Percentiles rank a stretch among this genome's conserved stretches.
These are phyloP conservation scores for Anhinga rufa DNA, from an alignment of 2,113 vertebrate species.

Conservation along the genomic window DNA sequence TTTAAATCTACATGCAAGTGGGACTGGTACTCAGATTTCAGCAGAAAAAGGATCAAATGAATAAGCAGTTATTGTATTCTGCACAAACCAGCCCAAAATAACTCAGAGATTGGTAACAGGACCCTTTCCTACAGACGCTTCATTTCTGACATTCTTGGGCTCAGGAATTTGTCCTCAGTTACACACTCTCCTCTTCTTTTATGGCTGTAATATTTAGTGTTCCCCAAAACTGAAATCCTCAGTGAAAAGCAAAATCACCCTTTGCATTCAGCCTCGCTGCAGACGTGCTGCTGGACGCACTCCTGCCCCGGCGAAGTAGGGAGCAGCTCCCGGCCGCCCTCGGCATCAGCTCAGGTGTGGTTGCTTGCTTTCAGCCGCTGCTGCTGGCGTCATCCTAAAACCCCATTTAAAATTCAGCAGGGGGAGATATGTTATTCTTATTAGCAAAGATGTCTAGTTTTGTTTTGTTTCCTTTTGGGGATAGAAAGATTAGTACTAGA, in stretches of 20 bases:
- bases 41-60: background rate
- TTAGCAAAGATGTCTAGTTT: background rate
- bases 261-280: background rate
- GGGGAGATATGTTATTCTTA: background rate
- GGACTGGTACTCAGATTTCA: background rate
- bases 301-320: background rate
- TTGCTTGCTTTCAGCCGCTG: background rate
- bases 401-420: background rate
- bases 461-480: background rate
- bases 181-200: background rate
- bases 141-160: background rate
- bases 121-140: background rate
- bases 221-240: background rate
- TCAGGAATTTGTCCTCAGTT: background rate
- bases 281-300: background rate
- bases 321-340: background rate
- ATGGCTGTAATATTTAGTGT: background rate
- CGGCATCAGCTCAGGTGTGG: rapidly evolving
- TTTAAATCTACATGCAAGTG: background rate
- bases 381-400: background rate
- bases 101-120: background rate
- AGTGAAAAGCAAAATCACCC: background rate
- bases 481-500: background rate
- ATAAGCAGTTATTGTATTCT: background rate
- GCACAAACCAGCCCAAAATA: background rate